Evolutionary conservation across 2,797 vertebrate genomes (phyloP), one percentile per base, ranked within the genome.

Genomic region (Malurus leucopterus): DNA sequence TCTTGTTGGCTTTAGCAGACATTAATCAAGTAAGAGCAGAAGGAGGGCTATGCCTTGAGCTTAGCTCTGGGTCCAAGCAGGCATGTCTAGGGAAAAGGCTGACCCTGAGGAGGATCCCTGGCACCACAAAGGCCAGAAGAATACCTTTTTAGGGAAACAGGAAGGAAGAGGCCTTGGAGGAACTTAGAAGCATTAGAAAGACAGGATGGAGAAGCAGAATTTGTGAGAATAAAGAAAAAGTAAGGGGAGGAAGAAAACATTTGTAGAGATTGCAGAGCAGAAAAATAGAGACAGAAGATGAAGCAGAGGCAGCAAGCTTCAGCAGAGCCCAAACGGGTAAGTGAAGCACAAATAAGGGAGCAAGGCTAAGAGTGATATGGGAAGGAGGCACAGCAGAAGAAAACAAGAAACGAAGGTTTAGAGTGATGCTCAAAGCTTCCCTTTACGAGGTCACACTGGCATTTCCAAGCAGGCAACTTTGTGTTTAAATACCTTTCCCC

Each of bases 401-500:
- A 76, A 76, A 18, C 40, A 84, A 86, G 62, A 65, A 79, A 72
- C 17, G 23, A 75, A 72, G 10, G 61, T 58, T 69, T 40, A 54
- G 75, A 83, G 20, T 15, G 36, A 71, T 64, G 50, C 22, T 44
- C 63, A 81, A 84, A 86, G 43, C 55, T 71, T 65, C 32, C 14
- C 36, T 61, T 79, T 51, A 30, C 0, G 2, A 67, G 12, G 15
- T 76, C 15, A 62, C 1, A 14, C 13, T 3, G 1, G 24, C 27
- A 79, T 58, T 91, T 85, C 55, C 69, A 64, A 91, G 61, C 27
- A 65, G 49, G 51, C 47, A 89, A 61, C 40, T 55, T 22, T 19
- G 32, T 11, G 30, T 89, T 84, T 69, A 43, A 92, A 47, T 27
- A 54, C 34, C 22, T 14, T n/a, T 71, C 30, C 19, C 23, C n/a